Conservation (phyloP, 2,797 vertebrate species). For the Poeciliopsis paucimaculata region DNA sequence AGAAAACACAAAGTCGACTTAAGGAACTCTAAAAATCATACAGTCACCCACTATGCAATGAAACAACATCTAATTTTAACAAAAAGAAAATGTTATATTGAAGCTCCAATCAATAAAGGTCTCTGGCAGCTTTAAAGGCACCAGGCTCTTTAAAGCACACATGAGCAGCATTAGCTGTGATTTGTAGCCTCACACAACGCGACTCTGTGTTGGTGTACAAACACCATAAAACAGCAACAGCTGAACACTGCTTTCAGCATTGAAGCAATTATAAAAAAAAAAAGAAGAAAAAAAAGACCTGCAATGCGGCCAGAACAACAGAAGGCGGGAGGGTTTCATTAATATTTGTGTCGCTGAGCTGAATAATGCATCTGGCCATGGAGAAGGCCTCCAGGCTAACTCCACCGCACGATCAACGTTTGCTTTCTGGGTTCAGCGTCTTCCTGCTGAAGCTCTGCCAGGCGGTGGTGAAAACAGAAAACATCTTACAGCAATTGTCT, state of each 20-base stretch:
- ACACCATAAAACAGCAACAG: background rate
- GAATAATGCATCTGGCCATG: conserved; percentile 44
- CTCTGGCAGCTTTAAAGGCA: background rate
- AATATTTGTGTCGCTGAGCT: conserved; percentile 42
- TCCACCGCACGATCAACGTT: background rate
- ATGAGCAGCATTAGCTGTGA: background rate
- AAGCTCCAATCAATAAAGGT: background rate
- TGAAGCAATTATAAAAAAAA: background rate
- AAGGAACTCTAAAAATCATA: background rate
- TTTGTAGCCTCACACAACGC: background rate
- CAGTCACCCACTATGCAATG: background rate
- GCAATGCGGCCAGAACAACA: conserved; percentile 34
- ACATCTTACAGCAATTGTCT: background rate
- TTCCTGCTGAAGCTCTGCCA: background rate
- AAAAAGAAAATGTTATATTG: background rate
- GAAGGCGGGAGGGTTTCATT: conserved; percentile 29
- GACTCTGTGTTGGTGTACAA: background rate
- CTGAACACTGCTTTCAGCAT: background rate
- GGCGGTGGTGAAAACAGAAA: background rate
- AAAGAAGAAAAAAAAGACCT: background rate
- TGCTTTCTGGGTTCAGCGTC: background rate
- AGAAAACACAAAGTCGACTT: conserved; percentile 1
- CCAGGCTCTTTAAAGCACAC: background rate
- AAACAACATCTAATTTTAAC: background rate
- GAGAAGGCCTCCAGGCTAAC: conserved; percentile 31